A percentile compares a stretch with the other conserved stretches of the same genome.
Conservation (phyloP, 2,797 vertebrate genomes). For the Xiphophorus birchmanni region DNA sequence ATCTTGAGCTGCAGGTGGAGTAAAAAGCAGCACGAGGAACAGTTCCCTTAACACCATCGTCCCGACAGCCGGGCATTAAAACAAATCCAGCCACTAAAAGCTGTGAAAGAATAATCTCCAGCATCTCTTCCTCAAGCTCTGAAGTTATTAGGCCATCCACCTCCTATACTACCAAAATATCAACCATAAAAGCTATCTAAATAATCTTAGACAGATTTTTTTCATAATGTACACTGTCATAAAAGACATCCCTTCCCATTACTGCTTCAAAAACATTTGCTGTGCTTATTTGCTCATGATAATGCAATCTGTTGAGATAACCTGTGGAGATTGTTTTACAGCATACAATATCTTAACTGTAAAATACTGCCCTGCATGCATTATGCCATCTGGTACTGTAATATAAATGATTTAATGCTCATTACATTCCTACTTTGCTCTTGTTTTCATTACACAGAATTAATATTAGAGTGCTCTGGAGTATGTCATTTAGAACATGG, state of each 20-base stretch:
- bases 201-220: slow-evolving; percentile 23
- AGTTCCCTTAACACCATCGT: slow-evolving; percentile 50
- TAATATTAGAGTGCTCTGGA: slow-evolving; percentile 50
- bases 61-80: slow-evolving; percentile 41
- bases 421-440: slow-evolving; percentile 44
- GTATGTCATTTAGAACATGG: slow-evolving; percentile 59
- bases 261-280: slow-evolving; percentile 50
- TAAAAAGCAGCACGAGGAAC: slow-evolving; percentile 25
- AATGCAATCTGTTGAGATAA: slow-evolving; percentile 46
- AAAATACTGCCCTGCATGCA: slow-evolving; percentile 27
- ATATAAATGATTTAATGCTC: slow-evolving; percentile 44
- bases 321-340: slow-evolving; percentile 36
- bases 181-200: slow-evolving; percentile 21
- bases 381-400: slow-evolving; percentile 17
- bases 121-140: slow-evolving; percentile 49
- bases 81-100: slow-evolving; percentile 41
- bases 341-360: slow-evolving; percentile 24
- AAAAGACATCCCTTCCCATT: slow-evolving; percentile 12
- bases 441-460: slow-evolving; percentile 54
- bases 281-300: slow-evolving; percentile 52
- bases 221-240: slow-evolving; percentile 29
- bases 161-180: slow-evolving; percentile 40
- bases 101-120: slow-evolving; percentile 47
- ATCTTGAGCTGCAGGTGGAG: slow-evolving; percentile 40
- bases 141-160: slow-evolving; percentile 51